These are phyloP conservation scores for Acanthaster planci DNA, from an alignment of 35 echinoderm and acorn worm genomes.

Conservation along the genomic window DNA sequence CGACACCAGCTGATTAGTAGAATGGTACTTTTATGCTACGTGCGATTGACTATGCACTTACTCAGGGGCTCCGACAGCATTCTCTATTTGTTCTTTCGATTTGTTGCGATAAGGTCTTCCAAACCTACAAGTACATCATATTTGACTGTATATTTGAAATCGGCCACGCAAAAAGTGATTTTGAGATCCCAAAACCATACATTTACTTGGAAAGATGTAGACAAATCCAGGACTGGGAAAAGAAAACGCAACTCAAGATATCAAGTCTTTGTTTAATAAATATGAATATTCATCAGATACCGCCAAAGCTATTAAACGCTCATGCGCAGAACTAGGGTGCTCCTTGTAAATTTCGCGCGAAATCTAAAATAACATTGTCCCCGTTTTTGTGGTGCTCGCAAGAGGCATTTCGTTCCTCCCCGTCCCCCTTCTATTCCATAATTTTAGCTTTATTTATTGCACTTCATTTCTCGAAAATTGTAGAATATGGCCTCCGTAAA, in stretches of 20 bases:
- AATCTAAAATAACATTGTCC: conserved; percentile 11
- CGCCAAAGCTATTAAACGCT: neutral
- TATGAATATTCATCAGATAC: neutral
- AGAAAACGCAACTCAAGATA: too few species aligned
- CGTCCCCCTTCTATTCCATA: neutral
- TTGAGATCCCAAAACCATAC: too few species aligned
- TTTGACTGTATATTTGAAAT: too few species aligned
- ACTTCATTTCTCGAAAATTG: neutral
- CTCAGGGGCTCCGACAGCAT: neutral
- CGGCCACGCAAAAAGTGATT: too few species aligned
- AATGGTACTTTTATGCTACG: neutral
- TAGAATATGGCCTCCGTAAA: neutral
- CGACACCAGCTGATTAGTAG: conserved; percentile 16
- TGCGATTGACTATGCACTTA: neutral
- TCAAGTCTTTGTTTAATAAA: neutral
- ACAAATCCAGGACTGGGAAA: too few species aligned
- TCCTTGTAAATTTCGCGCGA: neutral
- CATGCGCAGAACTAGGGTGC: conserved; percentile 2
- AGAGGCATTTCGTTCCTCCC: neutral
- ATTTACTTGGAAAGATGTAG: too few species aligned
- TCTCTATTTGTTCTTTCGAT: conserved; percentile 29
- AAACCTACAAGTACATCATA: too few species aligned
- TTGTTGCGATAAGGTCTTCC: too few species aligned
- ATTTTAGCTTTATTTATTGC: neutral
- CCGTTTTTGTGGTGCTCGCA: neutral